Evolutionary conservation across 37 sponge, comb jelly and placozoan genomes (phyloP).

Genomic region (Dysidea cf. avara): DNA sequence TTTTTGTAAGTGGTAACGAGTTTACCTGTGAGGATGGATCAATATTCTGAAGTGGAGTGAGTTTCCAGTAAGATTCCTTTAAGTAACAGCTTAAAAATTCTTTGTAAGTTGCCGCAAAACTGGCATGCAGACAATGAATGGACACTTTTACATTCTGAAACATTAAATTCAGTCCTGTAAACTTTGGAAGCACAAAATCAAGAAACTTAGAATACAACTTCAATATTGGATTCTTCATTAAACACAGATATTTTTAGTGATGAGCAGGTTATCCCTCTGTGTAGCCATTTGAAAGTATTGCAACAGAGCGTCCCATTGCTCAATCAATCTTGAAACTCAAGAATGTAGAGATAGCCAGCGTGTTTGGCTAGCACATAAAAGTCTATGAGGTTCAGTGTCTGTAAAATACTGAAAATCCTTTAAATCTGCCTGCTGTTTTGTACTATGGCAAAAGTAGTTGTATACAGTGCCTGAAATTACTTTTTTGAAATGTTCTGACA

Average conservation of each 20-base stretch:
- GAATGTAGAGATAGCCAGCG: too few species aligned
- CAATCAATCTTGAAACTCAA: too few species aligned
- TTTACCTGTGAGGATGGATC: conserved; percentile 10
- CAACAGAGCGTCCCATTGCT: too few species aligned
- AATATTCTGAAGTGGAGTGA: neutral
- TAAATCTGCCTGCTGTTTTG: conserved; percentile 13
- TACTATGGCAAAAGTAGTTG: conserved; percentile 7
- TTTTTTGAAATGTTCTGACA: too few species aligned
- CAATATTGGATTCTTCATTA: conserved; percentile 32
- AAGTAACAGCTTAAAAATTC: conserved; percentile 24
- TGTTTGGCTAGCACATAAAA: conserved; percentile 1
- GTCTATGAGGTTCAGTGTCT: conserved; percentile 1
- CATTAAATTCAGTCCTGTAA: conserved; percentile 22
- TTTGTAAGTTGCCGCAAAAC: conserved; percentile 12
- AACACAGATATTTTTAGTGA: conserved; percentile 14
- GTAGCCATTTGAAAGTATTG: too few species aligned
- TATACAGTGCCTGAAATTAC: too few species aligned
- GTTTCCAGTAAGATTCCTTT: neutral
- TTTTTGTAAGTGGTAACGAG: conserved; percentile 1
- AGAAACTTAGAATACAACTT: conserved; percentile 29
- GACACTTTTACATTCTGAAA: conserved; percentile 14
- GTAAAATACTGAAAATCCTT: conserved; percentile 12
- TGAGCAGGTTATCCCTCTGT: conserved; percentile 12
- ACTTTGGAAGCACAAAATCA: conserved; percentile 25
- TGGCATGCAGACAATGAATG: conserved; percentile 12